These are phyloP conservation scores for Chrysolina americana DNA, from an alignment of 2,888 invertebrate species.

Conservation along the genomic window DNA sequence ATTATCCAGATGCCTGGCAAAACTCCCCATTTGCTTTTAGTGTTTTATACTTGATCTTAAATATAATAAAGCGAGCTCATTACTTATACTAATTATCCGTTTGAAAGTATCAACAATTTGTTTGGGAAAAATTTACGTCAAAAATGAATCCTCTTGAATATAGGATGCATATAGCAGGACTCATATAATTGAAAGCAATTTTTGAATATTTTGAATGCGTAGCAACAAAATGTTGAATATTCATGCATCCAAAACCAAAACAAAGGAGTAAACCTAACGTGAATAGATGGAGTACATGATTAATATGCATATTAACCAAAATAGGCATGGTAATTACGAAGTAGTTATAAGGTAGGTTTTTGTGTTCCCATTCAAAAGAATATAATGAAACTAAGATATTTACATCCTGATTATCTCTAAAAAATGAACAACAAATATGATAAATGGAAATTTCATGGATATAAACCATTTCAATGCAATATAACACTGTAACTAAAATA, in stretches of 20 bases:
- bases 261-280: constrained; percentile 1
- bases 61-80: constrained; percentile 1
- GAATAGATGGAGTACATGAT: constrained; percentile 34
- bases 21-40: not conserved
- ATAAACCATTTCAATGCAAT: not conserved
- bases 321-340: constrained; percentile 46
- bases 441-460: not conserved
- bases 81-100: constrained; percentile 1
- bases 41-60: not conserved
- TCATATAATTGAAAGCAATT: not conserved
- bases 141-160: not conserved
- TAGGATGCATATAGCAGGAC: not conserved
- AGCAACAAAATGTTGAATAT: not conserved
- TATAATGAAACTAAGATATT: not conserved
- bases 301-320: constrained; percentile 50
- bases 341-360: constrained; percentile 29
- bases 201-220: not conserved
- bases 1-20: constrained; percentile 13
- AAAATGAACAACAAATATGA: not conserved
- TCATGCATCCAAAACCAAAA: constrained; percentile 1
- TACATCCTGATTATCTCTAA: not conserved
- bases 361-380: constrained; percentile 9
- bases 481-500: no score
- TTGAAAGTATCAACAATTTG: constrained; percentile 24
- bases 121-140: not conserved